phyloP scores from a whole-genome alignment of 2,113 vertebrate genomes.

The Sprattus sprattus region DNA sequence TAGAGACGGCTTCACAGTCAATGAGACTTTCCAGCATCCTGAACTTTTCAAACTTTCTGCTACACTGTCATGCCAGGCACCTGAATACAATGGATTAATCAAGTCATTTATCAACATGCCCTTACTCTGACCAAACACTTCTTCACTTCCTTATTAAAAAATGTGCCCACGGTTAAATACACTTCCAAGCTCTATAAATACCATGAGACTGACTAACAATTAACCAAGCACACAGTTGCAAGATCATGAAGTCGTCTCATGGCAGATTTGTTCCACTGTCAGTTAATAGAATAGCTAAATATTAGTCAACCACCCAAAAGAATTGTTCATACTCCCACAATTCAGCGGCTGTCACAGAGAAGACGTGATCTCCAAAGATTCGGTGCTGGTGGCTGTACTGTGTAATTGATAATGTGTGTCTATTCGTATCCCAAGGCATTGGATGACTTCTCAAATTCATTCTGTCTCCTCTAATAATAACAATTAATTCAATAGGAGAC shows the following conservation, averaged over 20 bases:
- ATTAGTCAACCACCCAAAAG: slow-evolving; percentile 26
- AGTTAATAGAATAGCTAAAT: slow-evolving; percentile 21
- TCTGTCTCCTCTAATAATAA: slow-evolving; percentile 48
- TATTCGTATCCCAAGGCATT: slow-evolving; percentile 46
- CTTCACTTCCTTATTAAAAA: not conserved
- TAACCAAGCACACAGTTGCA: slow-evolving; percentile 28
- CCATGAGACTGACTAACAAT: not conserved
- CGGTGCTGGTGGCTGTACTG: slow-evolving; percentile 28
- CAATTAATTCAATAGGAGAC: not conserved
- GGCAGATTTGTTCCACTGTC: not conserved
- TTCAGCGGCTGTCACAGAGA: slow-evolving; percentile 28
- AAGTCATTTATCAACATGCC: not conserved
- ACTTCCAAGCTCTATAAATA: not conserved
- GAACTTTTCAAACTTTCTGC: slow-evolving; percentile 1
- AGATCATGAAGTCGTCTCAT: slow-evolving; percentile 28
- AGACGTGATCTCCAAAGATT: slow-evolving; percentile 44
- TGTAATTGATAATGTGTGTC: slow-evolving; percentile 53
- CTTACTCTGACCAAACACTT: not conserved
- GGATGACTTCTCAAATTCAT: slow-evolving; percentile 53
- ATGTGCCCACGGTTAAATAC: not conserved
- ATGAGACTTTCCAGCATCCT: not conserved
- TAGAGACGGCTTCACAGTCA: not conserved
- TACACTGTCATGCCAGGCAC: not conserved
- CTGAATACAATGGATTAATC: not conserved
- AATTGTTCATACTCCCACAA: slow-evolving; percentile 37